Base-by-base conservation (phyloP, 2,797 vertebrate species). In the Danio albolineatus region DNA sequence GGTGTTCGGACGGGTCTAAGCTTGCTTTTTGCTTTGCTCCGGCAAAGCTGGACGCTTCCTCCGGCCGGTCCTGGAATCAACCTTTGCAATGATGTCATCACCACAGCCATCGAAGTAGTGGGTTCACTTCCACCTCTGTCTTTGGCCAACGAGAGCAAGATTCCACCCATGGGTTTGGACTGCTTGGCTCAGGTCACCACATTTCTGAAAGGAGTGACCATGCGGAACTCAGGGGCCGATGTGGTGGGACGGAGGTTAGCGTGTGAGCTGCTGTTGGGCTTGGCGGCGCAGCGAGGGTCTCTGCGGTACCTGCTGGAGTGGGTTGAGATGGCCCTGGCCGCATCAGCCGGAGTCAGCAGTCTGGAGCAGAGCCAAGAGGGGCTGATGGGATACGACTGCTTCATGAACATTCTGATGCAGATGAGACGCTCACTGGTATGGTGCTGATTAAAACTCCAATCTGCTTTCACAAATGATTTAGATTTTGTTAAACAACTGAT, bases 71-170 rank as follows among this genome's bases (percentile, higher is more conserved):
- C 95, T 56, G 95, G 92, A 85, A 93, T 98, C 70, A 97, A 94
- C 89, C 93, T 99, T 86, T 99, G 98, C 86, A 99, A 99, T 4
- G 97, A 99, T 0, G 97, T 99, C 83, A 99, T 99, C 85, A 95
- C 96, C 84, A 99, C 98, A 6, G 97, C 97, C 78, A 98, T 98
- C 19, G 97, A 99, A 82, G 97, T 99, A 4, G 96, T 99, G 4
- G 96, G 96, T 88, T 99, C 98, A 38, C 90, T 99, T 72, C 98
- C 97, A 0, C 96, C 98, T 0, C 91, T 99, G 13, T 99, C 98
- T 36, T 90, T 99, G 84, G 98, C 98, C 79, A 99, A 99, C 17
- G 97, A 99, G 90, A 99, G 97, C 92, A 99, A 99, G 92, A 99
- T 99, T 90, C 98, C 98, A 0, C 93, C 97, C 0, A 99, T 99